These are phyloP conservation scores for Chloropsis hardwickii DNA, from an alignment of 2,113 vertebrate genomes.

Conservation along the genomic window DNA sequence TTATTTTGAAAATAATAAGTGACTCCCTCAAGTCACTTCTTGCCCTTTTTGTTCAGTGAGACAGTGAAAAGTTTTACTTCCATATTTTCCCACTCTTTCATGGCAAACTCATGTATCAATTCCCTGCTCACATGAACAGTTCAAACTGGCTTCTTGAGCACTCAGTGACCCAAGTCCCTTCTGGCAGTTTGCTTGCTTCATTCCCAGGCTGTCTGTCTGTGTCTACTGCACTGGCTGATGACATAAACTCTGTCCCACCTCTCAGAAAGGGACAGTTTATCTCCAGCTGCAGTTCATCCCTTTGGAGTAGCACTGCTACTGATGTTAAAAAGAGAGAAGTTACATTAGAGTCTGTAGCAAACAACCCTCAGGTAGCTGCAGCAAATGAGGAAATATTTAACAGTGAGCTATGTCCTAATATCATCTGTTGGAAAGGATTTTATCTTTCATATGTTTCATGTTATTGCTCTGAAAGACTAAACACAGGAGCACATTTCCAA, in stretches of 20 bases:
- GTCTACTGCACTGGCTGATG: neutral
- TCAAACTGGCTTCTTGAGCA: neutral
- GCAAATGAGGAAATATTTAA: neutral
- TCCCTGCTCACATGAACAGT: neutral
- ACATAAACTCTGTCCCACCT: neutral
- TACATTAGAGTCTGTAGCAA: neutral
- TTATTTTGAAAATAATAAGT: slow-evolving; percentile 6
- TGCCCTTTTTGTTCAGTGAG: neutral
- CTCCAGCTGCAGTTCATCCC: neutral
- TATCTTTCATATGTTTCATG: neutral
- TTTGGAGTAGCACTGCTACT: neutral
- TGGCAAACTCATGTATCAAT: neutral
- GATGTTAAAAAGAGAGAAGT: neutral
- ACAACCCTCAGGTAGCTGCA: neutral
- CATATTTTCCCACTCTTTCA: neutral
- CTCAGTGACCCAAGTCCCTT: neutral
- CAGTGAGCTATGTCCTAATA: neutral
- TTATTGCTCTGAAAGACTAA: neutral
- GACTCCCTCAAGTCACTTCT: neutral
- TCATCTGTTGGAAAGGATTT: neutral
- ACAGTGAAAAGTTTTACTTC: neutral
- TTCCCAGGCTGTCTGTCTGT: neutral
- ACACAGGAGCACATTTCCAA: neutral
- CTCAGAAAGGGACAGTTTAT: neutral
- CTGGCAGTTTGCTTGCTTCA: neutral